Evolutionary conservation across 2,888 invertebrate species (phyloP).

Genomic region (Thymelicus sylvestris): DNA sequence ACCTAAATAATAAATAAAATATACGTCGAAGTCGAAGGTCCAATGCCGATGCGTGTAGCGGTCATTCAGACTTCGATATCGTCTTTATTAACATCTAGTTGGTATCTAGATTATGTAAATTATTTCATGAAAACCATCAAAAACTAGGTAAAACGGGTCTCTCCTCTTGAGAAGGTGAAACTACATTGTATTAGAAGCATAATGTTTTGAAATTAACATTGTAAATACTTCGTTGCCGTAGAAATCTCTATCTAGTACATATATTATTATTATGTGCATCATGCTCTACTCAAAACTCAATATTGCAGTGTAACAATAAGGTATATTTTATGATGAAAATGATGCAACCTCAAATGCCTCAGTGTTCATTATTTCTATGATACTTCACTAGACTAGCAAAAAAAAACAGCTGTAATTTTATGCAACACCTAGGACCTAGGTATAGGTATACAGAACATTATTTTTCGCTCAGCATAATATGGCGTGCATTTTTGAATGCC

Average conservation of each 20-base stretch:
- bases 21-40: slow-evolving; percentile 26
- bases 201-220: too few relatives aligned
- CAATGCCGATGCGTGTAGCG: background rate
- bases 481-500: slow-evolving; percentile 16
- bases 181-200: too few relatives aligned
- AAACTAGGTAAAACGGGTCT: too few relatives aligned
- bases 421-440: slow-evolving; percentile 12
- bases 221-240: too few relatives aligned
- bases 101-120: background rate
- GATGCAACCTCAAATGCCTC: too few relatives aligned
- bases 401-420: slow-evolving; percentile 17
- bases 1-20: slow-evolving; percentile 34
- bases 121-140: background rate
- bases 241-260: too few relatives aligned
- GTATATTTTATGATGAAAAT: too few relatives aligned
- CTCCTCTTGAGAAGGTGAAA: too few relatives aligned
- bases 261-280: too few relatives aligned
- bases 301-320: too few relatives aligned
- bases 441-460: background rate
- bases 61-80: slow-evolving; percentile 5
- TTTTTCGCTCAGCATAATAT: slow-evolving; percentile 12
- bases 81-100: background rate
- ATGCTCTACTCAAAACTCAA: too few relatives aligned
- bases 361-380: too few relatives aligned
- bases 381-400: background rate